Evolutionary conservation across 2,888 invertebrate species (phyloP).

Genomic region (Rhyacophila evoluta): DNA sequence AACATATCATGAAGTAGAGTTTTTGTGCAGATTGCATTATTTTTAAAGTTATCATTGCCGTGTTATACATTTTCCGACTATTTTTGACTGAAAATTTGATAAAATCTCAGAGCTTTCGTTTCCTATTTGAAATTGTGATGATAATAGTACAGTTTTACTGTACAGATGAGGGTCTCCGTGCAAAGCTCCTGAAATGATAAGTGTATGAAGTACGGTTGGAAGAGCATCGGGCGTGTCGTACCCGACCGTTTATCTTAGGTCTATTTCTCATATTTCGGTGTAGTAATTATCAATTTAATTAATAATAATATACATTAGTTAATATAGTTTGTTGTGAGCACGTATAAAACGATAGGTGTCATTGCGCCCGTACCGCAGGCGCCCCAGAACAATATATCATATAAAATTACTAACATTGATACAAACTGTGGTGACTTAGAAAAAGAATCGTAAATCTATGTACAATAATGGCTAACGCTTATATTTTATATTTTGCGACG

Average conservation of each 20-base stretch:
- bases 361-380: slow-evolving; percentile 43
- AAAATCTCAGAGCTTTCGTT: background rate
- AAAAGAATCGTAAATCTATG: slow-evolving; percentile 53
- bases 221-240: background rate
- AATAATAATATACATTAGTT: slow-evolving; percentile 33
- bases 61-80: too few relatives aligned
- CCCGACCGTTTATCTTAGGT: background rate
- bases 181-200: background rate
- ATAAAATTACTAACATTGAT: slow-evolving; percentile 55
- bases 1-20: too few relatives aligned
- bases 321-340: slow-evolving; percentile 40
- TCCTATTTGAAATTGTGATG: background rate
- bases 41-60: too few relatives aligned
- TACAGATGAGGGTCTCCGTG: background rate
- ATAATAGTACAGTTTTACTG: background rate
- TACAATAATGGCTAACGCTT: slow-evolving; percentile 54
- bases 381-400: slow-evolving; percentile 50
- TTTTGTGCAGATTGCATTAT: too few relatives aligned
- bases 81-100: too few relatives aligned
- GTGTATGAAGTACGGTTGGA: background rate
- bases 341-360: slow-evolving; percentile 46
- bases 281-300: slow-evolving; percentile 22
- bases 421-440: slow-evolving; percentile 54
- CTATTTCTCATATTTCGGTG: slow-evolving; percentile 23
- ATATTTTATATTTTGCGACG: slow-evolving; percentile 41